Percentiles rank a stretch among this genome's conserved stretches.
These are phyloP conservation scores for Nebria ingens DNA, from an alignment of 1,140 invertebrate species.

Conservation along the genomic window DNA sequence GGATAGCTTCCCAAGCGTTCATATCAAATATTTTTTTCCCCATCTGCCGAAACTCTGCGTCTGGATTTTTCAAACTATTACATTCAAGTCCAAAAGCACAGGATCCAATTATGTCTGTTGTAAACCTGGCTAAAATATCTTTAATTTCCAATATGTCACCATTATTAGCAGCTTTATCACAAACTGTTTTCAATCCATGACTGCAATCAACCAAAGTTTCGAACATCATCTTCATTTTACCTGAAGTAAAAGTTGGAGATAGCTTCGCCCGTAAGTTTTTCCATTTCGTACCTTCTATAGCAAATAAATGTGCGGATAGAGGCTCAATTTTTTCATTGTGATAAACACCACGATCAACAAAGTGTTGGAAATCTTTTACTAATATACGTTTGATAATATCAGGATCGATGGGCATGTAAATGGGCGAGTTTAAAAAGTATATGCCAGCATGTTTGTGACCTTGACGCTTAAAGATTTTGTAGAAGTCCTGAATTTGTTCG, in stretches of 20 bases:
- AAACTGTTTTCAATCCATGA: conserved; percentile 20
- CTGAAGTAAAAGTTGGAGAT: conserved; percentile 40
- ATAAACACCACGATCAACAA: conserved; percentile 17
- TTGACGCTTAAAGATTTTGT: conserved; percentile 18
- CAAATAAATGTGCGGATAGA: conserved; percentile 25
- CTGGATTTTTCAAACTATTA: conserved; percentile 30
- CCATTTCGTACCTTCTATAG: conserved; percentile 36
- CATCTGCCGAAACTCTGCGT: conserved; percentile 28
- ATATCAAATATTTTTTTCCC: conserved; percentile 31
- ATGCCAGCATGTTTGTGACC: conserved; percentile 31
- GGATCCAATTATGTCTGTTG: conserved; percentile 12
- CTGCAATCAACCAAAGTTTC: conserved; percentile 29
- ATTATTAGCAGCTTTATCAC: background rate
- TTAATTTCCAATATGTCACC: conserved; percentile 12
- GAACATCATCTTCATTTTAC: conserved; percentile 44
- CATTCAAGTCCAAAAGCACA: conserved; percentile 15
- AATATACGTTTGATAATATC: conserved; percentile 46
- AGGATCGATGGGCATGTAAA: conserved; percentile 40
- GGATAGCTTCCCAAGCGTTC: background rate
- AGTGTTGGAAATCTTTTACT: background rate
- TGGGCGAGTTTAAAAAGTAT: conserved; percentile 39
- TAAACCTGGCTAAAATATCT: conserved; percentile 13
- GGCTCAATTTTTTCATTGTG: conserved; percentile 20
- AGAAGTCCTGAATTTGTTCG: conserved; percentile 27
- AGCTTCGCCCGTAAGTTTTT: conserved; percentile 34